Conservation (phyloP, 2,113 vertebrate genomes). For the Platysteira castanea region DNA sequence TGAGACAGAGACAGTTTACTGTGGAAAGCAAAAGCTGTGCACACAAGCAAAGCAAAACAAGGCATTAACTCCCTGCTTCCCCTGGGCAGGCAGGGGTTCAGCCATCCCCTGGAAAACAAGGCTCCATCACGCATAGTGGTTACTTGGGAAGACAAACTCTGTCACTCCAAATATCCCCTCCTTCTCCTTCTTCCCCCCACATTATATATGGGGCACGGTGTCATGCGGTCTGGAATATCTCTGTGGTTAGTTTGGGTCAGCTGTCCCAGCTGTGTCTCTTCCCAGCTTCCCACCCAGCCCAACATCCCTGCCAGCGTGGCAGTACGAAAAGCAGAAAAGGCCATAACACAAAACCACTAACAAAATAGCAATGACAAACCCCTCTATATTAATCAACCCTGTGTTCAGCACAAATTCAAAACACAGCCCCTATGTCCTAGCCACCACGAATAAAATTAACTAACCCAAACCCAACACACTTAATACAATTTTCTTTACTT, state of each 20-base stretch:
- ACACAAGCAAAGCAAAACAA: background rate
- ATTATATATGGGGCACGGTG: background rate
- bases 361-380: background rate
- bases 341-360: background rate
- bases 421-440: background rate
- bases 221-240: background rate
- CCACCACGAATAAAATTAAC: background rate
- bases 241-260: background rate
- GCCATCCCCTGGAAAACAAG: background rate
- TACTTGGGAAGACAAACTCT: background rate
- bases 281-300: no score
- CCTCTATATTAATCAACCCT: background rate
- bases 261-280: background rate
- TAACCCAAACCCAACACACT: background rate
- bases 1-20: background rate
- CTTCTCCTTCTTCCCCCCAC: background rate
- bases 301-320: background rate
- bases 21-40: background rate
- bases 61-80: background rate
- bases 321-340: background rate
- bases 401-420: background rate
- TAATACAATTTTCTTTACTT: background rate
- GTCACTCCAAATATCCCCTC: background rate
- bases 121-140: rapidly evolving
- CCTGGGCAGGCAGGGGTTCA: background rate